A percentile compares a stretch with the other conserved stretches of the same genome.
Evolutionary conservation across 2,797 vertebrate species (phyloP).

Genomic region (Girardinus metallicus): DNA sequence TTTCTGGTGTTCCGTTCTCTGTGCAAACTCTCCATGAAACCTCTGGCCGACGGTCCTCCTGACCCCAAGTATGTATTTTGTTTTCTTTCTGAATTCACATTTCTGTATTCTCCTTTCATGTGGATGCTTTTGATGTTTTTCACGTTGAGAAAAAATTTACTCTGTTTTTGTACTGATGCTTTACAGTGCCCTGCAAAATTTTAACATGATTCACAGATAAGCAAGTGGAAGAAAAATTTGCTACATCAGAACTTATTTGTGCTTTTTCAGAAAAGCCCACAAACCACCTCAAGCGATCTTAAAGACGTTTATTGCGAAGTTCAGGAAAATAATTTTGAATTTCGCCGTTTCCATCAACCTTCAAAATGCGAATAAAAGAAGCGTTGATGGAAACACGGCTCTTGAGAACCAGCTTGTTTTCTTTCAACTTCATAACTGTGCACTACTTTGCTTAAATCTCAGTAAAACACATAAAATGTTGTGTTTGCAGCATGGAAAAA

Average conservation of each 20-base stretch:
- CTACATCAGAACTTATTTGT: no score
- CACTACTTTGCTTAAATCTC: neutral
- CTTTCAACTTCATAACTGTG: neutral
- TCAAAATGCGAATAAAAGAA: no score
- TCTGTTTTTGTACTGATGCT: neutral
- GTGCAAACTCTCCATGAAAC: constrained; percentile 99
- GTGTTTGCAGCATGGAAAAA: neutral
- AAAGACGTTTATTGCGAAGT: no score
- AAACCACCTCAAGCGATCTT: no score
- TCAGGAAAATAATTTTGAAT: no score
- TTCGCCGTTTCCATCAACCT: no score
- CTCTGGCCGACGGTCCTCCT: constrained; percentile 93
- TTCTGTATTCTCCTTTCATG: neutral
- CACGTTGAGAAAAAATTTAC: neutral
- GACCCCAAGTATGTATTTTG: constrained; percentile 89
- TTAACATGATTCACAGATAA: neutral
- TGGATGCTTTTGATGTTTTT: neutral
- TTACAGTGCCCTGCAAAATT: neutral
- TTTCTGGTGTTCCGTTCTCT: constrained; percentile 96
- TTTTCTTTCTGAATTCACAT: neutral
- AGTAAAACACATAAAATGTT: neutral
- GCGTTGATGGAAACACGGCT: no score
- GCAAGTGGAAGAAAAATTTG: no score
- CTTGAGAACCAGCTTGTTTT: neutral
- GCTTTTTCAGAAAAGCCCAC: no score